Conservation (phyloP, 2,888 invertebrate genomes). For the Andricus quercusramuli region DNA sequence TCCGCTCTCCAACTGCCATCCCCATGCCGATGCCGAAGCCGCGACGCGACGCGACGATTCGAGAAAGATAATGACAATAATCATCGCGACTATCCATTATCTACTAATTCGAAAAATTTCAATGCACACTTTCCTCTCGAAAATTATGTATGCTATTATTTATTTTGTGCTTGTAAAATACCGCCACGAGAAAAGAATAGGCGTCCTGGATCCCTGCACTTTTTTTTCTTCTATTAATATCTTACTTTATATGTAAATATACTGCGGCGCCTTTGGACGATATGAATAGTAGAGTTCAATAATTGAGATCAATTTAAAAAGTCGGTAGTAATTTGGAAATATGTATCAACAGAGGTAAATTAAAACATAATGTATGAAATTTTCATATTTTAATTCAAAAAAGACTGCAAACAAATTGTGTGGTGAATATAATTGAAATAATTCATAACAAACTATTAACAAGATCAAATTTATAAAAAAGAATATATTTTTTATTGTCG, state of each 20-base stretch:
- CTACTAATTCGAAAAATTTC: slow-evolving; percentile 28
- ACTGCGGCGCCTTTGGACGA: not conserved
- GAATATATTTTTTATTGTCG: no score
- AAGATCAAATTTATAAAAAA: no score
- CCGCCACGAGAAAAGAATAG: not conserved
- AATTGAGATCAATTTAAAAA: no score
- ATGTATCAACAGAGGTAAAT: no score
- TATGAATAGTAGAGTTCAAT: not conserved
- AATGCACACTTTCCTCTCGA: not conserved
- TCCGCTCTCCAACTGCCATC: slow-evolving; percentile 32
- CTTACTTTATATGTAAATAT: not conserved
- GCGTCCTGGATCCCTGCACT: not conserved
- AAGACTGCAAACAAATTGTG: no score
- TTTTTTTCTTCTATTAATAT: not conserved
- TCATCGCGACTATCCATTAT: slow-evolving; percentile 9
- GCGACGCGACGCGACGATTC: not conserved
- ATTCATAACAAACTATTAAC: no score
- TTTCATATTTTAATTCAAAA: no score
- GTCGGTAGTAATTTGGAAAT: no score
- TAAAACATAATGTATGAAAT: no score
- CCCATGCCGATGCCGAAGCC: not conserved
- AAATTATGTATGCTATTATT: slow-evolving; percentile 2
- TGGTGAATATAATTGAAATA: no score
- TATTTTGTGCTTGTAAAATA: not conserved
- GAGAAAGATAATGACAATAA: slow-evolving; percentile 24